Percentiles rank a stretch among this genome's conserved stretches.
These are phyloP conservation scores for Disparrhopalites patrizii DNA, from an alignment of 2,888 invertebrate species.

Conservation along the genomic window DNA sequence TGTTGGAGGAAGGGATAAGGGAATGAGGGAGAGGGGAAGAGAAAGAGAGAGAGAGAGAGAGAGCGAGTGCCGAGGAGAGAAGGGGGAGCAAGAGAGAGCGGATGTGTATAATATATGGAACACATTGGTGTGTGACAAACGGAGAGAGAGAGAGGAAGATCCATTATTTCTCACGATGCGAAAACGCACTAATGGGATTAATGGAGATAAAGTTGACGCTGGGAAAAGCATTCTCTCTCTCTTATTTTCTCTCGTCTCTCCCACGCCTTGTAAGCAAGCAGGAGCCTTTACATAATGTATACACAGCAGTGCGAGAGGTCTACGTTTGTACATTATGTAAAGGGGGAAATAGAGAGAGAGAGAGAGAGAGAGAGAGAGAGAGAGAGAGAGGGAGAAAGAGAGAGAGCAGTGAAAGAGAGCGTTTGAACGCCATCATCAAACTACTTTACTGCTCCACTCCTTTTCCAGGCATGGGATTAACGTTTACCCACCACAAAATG, in stretches of 20 bases:
- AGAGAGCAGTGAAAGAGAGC: no score
- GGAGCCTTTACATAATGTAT: no score
- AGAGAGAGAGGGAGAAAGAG: no score
- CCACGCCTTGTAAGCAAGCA: no score
- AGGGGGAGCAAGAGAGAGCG: background rate
- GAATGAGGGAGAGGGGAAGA: background rate
- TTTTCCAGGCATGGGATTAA: background rate
- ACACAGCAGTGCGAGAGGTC: background rate
- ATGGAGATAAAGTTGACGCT: conserved; percentile 44
- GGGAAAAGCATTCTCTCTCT: background rate
- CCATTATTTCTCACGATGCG: conserved; percentile 29
- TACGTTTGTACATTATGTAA: background rate
- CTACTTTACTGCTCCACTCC: no score
- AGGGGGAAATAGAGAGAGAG: no score
- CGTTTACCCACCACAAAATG: conserved; percentile 21
- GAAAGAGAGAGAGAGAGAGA: no score
- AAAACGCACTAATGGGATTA: conserved; percentile 46
- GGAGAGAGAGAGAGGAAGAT: background rate
- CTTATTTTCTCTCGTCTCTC: conserved; percentile 4
- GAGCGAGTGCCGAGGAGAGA: no score
- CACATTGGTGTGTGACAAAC: conserved; percentile 1
- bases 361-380: no score
- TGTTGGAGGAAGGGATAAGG: background rate
- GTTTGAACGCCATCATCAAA: no score
- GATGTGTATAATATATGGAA: background rate